Evolutionary conservation across 2,888 invertebrate genomes (phyloP).

Genomic region (Cryptocheilus praepositus): DNA sequence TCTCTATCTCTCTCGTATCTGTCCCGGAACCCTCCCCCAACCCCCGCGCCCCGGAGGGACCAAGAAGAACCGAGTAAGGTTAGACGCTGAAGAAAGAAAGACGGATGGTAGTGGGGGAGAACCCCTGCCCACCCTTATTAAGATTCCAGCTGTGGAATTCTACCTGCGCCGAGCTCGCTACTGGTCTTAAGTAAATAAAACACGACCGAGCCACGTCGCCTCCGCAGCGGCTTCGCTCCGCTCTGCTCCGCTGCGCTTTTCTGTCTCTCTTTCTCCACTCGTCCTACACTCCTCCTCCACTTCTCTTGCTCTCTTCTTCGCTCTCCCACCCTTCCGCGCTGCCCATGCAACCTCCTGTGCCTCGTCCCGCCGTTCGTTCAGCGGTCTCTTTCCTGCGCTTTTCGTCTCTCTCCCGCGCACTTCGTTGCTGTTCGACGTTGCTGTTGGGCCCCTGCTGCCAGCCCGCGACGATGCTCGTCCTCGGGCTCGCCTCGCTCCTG

Average conservation of each 20-base stretch:
- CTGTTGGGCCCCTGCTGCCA: conserved; percentile 39
- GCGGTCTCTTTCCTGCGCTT: conserved; percentile 30
- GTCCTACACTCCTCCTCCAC: no score
- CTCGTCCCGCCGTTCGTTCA: conserved; percentile 11
- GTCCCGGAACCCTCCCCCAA: not conserved
- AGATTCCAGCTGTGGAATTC: conserved; percentile 74
- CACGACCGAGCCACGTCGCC: conserved; percentile 69
- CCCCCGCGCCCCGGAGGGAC: not conserved
- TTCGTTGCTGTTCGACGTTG: conserved; percentile 29
- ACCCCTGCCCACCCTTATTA: conserved; percentile 74
- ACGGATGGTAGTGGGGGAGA: conserved; percentile 54
- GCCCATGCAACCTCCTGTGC: conserved; percentile 7
- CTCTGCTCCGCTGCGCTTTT: conserved; percentile 20
- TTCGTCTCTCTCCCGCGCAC: conserved; percentile 16
- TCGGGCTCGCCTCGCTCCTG: conserved; percentile 20
- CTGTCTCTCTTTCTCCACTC: conserved; percentile 27
- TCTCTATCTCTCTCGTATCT: not conserved
- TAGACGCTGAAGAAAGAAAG: conserved; percentile 9
- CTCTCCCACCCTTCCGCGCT: conserved; percentile 45
- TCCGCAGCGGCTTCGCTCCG: conserved; percentile 44
- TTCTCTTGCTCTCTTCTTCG: conserved; percentile 27
- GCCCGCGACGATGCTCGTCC: conserved; percentile 18
- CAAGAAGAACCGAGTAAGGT: not conserved
- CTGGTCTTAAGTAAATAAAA: conserved; percentile 75
- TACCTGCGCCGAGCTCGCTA: conserved; percentile 73